Evolutionary conservation across 2,797 vertebrate species (phyloP).

Genomic region (Pipistrellus pipistrellus): DNA sequence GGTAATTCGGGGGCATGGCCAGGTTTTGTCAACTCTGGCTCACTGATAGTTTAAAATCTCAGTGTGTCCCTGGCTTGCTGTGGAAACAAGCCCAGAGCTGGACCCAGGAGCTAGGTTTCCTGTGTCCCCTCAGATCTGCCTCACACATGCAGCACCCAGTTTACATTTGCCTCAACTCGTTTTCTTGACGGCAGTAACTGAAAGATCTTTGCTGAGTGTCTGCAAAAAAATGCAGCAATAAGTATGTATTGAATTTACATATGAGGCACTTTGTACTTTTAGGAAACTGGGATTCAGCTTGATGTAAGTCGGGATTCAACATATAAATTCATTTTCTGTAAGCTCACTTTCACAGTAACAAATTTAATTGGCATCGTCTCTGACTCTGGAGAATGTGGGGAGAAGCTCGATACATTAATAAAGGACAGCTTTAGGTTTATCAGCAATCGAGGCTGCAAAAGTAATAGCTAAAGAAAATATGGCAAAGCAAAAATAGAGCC

Average conservation of each 20-base stretch:
- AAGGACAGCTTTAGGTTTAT: slow-evolving; percentile 80
- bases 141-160: not conserved
- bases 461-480: slow-evolving; percentile 72
- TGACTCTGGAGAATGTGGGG: slow-evolving; percentile 74
- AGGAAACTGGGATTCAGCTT: slow-evolving; percentile 24
- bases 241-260: slow-evolving; percentile 31
- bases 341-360: slow-evolving; percentile 61
- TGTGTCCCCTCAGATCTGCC: not conserved
- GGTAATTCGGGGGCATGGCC: not conserved
- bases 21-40: slow-evolving; percentile 27
- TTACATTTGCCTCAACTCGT: not conserved
- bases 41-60: not conserved
- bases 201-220: slow-evolving; percentile 52
- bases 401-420: slow-evolving; percentile 83
- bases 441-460: slow-evolving; percentile 73
- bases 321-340: slow-evolving; percentile 63
- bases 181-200: slow-evolving; percentile 45
- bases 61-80: not conserved
- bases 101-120: not conserved
- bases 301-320: slow-evolving; percentile 56
- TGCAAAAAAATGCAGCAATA: slow-evolving; percentile 52
- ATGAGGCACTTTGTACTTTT: slow-evolving; percentile 38
- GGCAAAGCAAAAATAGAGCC: slow-evolving; percentile 73
- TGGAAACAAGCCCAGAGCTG: not conserved
- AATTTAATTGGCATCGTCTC: slow-evolving; percentile 79